A percentile compares a stretch with the other conserved stretches of the same genome.
These are phyloP conservation scores for Alexandromys fortis DNA, from an alignment of 2,113 vertebrate species.

Conservation along the genomic window DNA sequence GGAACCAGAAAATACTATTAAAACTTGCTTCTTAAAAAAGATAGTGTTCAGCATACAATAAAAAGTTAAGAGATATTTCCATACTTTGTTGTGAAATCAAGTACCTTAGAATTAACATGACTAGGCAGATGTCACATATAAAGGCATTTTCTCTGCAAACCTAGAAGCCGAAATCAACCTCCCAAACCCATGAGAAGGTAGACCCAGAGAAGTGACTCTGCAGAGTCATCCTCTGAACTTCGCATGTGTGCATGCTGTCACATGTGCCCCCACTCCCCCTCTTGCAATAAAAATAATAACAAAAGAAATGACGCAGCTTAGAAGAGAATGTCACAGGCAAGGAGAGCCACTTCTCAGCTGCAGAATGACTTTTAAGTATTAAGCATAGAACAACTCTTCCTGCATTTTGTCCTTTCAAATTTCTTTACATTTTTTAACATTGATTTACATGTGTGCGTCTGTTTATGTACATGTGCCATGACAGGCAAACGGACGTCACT, in stretches of 20 bases:
- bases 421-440: neutral
- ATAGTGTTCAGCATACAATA: neutral
- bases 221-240: neutral
- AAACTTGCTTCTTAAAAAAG: neutral
- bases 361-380: neutral
- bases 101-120: neutral
- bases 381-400: neutral
- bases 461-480: too few species aligned
- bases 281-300: neutral
- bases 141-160: neutral
- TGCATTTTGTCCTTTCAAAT: neutral
- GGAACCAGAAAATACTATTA: neutral
- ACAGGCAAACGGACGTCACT: neutral
- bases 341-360: neutral
- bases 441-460: neutral
- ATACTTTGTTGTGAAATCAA: constrained; percentile 39
- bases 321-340: neutral
- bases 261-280: neutral
- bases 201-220: neutral
- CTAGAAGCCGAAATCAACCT: neutral
- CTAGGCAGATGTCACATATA: neutral
- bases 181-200: too few species aligned
- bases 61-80: constrained; percentile 27
- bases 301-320: neutral
- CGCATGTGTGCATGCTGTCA: neutral